Evolutionary conservation across 1,140 invertebrate genomes (phyloP), one percentile per base, ranked within the genome.

Genomic region (Pinna nobilis): DNA sequence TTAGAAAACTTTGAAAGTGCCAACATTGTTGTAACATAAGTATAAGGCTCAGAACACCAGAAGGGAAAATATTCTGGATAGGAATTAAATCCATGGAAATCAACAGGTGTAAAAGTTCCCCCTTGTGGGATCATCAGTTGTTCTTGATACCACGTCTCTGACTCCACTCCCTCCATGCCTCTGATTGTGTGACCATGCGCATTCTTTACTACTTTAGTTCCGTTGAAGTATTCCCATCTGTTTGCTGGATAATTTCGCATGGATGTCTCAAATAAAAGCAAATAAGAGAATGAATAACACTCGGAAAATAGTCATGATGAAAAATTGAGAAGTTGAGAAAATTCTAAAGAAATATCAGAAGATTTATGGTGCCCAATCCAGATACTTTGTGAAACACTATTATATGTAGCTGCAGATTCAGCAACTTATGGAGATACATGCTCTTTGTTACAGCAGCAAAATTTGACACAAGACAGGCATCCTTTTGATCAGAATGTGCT

Each of bases 81-180:
- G 25, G 67, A 67, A 60, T 84, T 84, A 70, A 76, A 84, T 53
- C 80, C 80, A 51, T 78, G 64, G 70, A 84, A 84, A 51, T 77
- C 74, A 15, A 74, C 66, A 7, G 80, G 78, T 9, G 78, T 71
- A 15, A n/a, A n/a, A n/a, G n/a, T n/a, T n/a, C n/a, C n/a, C n/a
- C n/a, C n/a, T n/a, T 57, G 39, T 9, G 32, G 20, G 33, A 61
- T n/a, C 9, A 51, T 57, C 0, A 64, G 25, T 57, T 74, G 59
- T 57, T 70, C 20, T 60, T 73, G 50, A 51, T 74, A 81, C 53
- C 68, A 68, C 13, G 28, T 32, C 44, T 76, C 74, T 15, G 64
- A 32, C 51, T 69, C 60, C 1, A 68, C 57, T 15, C 77, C 77
- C 51, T 77, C 32, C 68, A 81, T 73, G 3, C 73, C 79, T 20